A percentile compares a stretch with the other conserved stretches of the same genome.
Evolutionary conservation across 2,113 vertebrate species (phyloP).

Genomic region (Apus apus): DNA sequence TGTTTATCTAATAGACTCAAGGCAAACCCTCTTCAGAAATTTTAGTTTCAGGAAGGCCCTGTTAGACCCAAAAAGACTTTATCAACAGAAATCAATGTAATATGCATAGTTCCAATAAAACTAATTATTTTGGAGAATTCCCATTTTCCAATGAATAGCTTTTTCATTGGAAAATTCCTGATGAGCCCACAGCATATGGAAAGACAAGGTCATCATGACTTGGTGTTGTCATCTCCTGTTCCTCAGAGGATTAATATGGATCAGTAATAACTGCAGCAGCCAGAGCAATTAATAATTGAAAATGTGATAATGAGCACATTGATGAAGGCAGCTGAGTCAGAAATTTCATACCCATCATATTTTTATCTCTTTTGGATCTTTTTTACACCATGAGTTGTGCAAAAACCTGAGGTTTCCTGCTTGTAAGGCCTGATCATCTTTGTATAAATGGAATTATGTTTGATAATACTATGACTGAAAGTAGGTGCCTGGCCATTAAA

Average conservation of each 20-base stretch:
- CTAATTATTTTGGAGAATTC: neutral
- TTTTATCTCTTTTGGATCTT: conserved; percentile 7
- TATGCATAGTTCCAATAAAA: neutral
- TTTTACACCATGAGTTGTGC: neutral
- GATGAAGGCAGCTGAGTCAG: conserved; percentile 39
- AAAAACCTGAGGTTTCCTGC: neutral
- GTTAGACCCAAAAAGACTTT: neutral
- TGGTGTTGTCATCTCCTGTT: neutral
- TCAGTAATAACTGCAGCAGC: conserved; percentile 36
- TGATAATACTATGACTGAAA: neutral
- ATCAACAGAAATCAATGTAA: neutral
- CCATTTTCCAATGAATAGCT: neutral
- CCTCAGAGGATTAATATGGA: conserved; percentile 52
- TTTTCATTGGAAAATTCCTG: conserved; percentile 40
- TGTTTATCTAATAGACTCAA: neutral
- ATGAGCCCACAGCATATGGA: neutral
- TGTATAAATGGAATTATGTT: neutral
- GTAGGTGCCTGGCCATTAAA: neutral
- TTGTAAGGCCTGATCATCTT: neutral
- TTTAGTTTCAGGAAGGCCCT: neutral
- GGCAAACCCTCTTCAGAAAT: neutral
- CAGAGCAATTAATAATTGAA: conserved; percentile 58
- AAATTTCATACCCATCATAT: neutral
- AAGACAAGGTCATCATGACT: conserved; percentile 11
- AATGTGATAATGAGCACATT: neutral